Conservation (phyloP, 2,113 vertebrate genomes). For the Azemiops feae region DNA sequence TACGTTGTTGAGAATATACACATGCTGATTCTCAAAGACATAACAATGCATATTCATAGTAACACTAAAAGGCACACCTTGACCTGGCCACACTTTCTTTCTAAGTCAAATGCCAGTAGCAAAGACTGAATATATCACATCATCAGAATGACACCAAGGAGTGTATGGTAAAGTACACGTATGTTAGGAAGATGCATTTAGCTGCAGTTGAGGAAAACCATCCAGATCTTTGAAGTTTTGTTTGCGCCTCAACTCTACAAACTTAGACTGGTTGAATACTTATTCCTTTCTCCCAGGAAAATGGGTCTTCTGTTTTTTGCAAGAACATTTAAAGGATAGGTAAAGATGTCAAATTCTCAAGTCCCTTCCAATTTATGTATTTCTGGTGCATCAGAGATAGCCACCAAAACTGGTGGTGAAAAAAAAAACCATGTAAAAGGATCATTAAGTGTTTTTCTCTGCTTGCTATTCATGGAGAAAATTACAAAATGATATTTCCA, state of each 20-base stretch:
- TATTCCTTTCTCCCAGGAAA: not conserved
- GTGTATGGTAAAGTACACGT: not conserved
- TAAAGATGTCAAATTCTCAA: not conserved
- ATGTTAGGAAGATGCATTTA: not conserved
- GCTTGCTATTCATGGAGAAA: not conserved
- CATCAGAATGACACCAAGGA: not conserved
- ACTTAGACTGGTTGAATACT: not conserved
- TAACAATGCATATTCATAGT: not conserved
- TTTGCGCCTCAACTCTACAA: not conserved
- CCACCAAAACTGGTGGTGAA: not conserved
- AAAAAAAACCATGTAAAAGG: not conserved
- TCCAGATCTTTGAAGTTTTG: not conserved
- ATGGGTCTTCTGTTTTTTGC: no score
- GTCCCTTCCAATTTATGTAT: not conserved
- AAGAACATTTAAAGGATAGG: not conserved
- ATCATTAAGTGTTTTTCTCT: not conserved
- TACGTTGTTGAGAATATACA: not conserved
- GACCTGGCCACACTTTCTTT: not conserved
- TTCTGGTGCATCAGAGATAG: not conserved
- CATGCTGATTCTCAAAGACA: not conserved
- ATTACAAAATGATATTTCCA: not conserved
- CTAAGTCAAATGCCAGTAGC: not conserved
- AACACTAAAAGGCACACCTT: constrained; percentile 22
- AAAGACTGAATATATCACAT: not conserved
- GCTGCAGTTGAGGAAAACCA: not conserved